Base-by-base conservation (phyloP, 1,140 invertebrate genomes). In the Ctenoplectra terminalis region DNA sequence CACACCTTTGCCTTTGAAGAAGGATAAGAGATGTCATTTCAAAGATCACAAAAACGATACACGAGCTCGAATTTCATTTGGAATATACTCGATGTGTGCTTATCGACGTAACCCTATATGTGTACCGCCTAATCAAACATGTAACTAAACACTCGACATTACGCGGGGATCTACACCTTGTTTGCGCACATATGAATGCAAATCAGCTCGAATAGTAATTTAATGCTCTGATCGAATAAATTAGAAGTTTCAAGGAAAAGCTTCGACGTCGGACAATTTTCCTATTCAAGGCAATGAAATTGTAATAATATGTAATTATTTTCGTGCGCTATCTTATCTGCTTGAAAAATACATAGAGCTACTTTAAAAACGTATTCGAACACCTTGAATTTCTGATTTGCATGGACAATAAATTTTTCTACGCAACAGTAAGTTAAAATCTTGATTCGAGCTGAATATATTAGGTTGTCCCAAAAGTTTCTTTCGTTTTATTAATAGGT, bases 101-200 rank as follows among this genome's bases (percentile, higher is more conserved):
- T 78, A 82, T 82, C 63, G 63, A 52, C 52, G 80, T 79, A 86
- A 86, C 34, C 54, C 58, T 82, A 86, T 34, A 74, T 75, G 48
- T 48, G 26, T 73, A 76, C 74, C 56, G 77, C 78, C 63, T 86
- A 86, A 86, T 86, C 80, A 82, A 37, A 56, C 52, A 58, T 34
- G 84, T 86, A 84, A 81, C 84, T 50, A 48, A 75, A 74, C 37
- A 75, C 71, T 84, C 46, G 76, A 75, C 83, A 71, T 82, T 63
- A 77, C 43, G 56, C 46, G 69, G 77, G 48, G 54, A 75, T 77
- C 70, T 58, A 23, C 75, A 20, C 50, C 34, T 54, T 82, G 75
- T 87, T 86, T 75, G 70, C 74, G 52, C 58, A 31, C 52, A 58
- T 74, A 15, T 11, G 64, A 48, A 48, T 63, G 54, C 54, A 43